Evolutionary conservation across 1,140 invertebrate species (phyloP), one percentile per base, ranked within the genome.

Genomic region (Drosophila lacertosa): DNA sequence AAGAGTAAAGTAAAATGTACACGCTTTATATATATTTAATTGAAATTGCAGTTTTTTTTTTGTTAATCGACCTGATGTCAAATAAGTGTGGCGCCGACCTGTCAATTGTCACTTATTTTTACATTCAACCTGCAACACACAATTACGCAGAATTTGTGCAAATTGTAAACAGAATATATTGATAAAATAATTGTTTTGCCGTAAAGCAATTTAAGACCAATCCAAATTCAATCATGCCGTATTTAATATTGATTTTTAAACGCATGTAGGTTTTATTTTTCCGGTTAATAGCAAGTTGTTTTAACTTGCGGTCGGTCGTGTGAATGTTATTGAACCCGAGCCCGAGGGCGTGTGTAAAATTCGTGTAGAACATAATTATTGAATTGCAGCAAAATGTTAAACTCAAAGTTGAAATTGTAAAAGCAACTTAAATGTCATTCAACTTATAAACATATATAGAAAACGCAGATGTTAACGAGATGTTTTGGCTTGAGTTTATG

Each of bases 391-490:
- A n/a, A n/a, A n/a, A n/a, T n/a, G n/a, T n/a, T n/a, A n/a, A 6
- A 29, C 3, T 29, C 26, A 9, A 40, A 16, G 37, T 15, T 33
- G 7, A 13, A 33, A 33, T 10, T 11, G 4, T 18, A 20, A 10
- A 37, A 11, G 5, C 5, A 26, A 26, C 24, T 26, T 29, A 13
- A 35, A n/a, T 13, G 54, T 57, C 54, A 24, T 44, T 57, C 26
- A 57, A 57, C 39, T 57, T 32, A 4, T 15, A 42, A 13, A 35
- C n/a, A 9, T n/a, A n/a, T n/a, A n/a, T n/a, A 9, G 44, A 47
- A 44, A 44, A 22, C 22, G 1, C 2, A 26, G 13, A 29, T 15
- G 6, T 15, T 33, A 50, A 29, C 26, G 22, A 47, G 22, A 13
- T 18, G 47, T 4, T 48, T 16, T 48, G 22, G 1, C n/a, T n/a